A percentile compares a stretch with the other conserved stretches of the same genome.
Evolutionary conservation across 2,113 vertebrate genomes (phyloP).

Genomic region (Speoplatyrhinus poulsoni): DNA sequence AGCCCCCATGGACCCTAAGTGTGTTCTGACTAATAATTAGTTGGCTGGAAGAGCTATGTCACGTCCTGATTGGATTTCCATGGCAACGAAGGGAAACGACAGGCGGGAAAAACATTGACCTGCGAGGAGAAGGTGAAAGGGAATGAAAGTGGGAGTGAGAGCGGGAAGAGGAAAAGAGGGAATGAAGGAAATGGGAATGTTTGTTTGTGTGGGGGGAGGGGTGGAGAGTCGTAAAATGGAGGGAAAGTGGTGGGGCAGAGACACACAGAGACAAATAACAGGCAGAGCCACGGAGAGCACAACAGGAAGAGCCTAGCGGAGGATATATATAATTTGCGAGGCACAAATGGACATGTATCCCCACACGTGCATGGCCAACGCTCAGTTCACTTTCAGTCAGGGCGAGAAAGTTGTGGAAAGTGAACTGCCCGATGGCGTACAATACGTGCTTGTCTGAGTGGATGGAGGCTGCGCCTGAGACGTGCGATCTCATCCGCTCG

Average conservation of each 20-base stretch:
- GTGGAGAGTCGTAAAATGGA: neutral
- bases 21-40: no score
- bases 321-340: constrained; percentile 38
- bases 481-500: constrained; percentile 16
- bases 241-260: constrained; percentile 13
- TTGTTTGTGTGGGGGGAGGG: constrained; percentile 10
- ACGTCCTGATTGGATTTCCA: no score
- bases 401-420: neutral
- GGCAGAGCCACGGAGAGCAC: constrained; percentile 21
- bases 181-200: neutral
- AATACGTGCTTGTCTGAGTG: constrained; percentile 20
- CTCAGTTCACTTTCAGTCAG: constrained; percentile 10
- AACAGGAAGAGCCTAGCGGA: constrained; percentile 41
- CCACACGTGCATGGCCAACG: constrained; percentile 19
- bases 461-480: constrained; percentile 17
- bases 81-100: neutral
- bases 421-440: neutral
- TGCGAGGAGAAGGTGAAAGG: constrained; percentile 5
- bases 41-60: no score
- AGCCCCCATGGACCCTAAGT: no score
- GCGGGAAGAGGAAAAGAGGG: neutral
- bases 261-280: constrained; percentile 34
- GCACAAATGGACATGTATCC: constrained; percentile 34
- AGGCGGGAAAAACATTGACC: neutral
- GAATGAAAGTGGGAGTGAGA: constrained; percentile 5